Percentiles rank a stretch among this genome's conserved stretches.
Conservation (phyloP, 1,140 invertebrate genomes). For the Drosophila tropicalis region DNA sequence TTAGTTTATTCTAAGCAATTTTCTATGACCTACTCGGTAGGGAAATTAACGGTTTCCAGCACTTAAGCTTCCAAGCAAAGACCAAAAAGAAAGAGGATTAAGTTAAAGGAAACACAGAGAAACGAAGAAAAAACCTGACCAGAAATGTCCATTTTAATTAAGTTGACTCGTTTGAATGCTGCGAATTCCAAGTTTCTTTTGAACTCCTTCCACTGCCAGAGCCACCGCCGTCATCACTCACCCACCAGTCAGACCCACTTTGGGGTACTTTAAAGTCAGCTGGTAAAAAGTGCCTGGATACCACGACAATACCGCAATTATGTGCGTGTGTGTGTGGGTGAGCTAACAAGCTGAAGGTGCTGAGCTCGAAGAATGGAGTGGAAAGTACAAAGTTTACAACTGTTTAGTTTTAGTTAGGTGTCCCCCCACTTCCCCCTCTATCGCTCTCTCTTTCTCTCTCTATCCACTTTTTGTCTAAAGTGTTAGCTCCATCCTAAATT, state of each 20-base stretch:
- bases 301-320: constrained; percentile 4
- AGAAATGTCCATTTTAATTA: constrained; percentile 54
- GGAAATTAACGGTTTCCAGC: constrained; percentile 43
- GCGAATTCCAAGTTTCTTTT: constrained; percentile 51
- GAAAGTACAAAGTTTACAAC: constrained; percentile 16
- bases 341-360: not conserved
- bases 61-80: constrained; percentile 24
- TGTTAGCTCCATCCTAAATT: constrained; percentile 10
- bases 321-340: not conserved
- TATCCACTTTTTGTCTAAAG: not conserved
- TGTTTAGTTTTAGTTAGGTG: not conserved
- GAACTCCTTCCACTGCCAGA: constrained; percentile 17
- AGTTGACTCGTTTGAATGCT: constrained; percentile 50
- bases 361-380: not conserved
- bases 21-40: constrained; percentile 11
- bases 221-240: not conserved
- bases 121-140: constrained; percentile 15
- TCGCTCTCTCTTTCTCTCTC: no score
- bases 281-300: constrained; percentile 12
- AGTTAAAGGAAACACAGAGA: not conserved
- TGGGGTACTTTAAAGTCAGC: constrained; percentile 14
- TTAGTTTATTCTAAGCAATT: constrained; percentile 11
- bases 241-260: not conserved
- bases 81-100: constrained; percentile 1
- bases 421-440: not conserved